Conservation (phyloP, 2,797 vertebrate genomes). For the Myotis findleyi region DNA sequence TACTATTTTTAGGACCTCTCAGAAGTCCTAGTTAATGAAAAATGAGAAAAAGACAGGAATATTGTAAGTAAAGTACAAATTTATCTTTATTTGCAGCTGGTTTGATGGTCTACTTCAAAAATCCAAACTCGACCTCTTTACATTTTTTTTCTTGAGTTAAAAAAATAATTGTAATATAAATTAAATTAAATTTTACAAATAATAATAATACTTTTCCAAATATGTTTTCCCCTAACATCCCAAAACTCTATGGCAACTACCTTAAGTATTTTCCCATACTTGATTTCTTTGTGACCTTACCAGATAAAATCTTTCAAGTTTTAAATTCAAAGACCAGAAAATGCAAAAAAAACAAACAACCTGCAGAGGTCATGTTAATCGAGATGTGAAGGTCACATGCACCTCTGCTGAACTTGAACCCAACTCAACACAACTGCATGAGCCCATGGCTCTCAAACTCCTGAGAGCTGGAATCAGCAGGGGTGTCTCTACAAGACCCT, state of each 20-base stretch:
- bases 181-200: neutral
- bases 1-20: neutral
- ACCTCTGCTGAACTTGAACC: neutral
- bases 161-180: neutral
- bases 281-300: neutral
- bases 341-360: neutral
- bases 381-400: neutral
- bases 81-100: neutral
- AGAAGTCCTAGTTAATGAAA: constrained; percentile 5
- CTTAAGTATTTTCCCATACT: neutral
- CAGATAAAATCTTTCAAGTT: neutral
- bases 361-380: neutral
- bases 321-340: constrained; percentile 47
- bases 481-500: neutral
- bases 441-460: neutral
- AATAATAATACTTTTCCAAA: neutral
- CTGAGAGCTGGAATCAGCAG: neutral
- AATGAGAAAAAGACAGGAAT: neutral
- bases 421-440: neutral
- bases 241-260: neutral
- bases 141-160: neutral
- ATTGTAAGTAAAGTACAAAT: neutral
- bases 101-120: neutral
- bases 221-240: neutral
- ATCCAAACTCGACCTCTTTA: neutral